These are phyloP conservation scores for Lates calcarifer DNA, from an alignment of 2,113 vertebrate genomes.

Conservation along the genomic window DNA sequence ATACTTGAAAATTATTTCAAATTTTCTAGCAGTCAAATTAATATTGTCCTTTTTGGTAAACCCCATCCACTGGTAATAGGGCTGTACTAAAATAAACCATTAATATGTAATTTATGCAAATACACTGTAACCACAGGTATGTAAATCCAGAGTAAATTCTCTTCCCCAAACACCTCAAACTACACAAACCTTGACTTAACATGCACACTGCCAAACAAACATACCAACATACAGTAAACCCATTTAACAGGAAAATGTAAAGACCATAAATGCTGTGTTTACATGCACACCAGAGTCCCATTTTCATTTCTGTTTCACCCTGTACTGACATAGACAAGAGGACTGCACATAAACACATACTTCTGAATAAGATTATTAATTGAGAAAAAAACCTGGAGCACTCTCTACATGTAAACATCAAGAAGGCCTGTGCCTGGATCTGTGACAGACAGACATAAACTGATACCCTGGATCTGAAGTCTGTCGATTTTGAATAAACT, in stretches of 20 bases:
- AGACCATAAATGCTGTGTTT: conserved; percentile 20
- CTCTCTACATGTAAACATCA: conserved; percentile 20
- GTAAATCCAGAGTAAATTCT: not conserved
- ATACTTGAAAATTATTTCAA: not conserved
- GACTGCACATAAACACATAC: not conserved
- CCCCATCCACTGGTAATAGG: conserved; percentile 5
- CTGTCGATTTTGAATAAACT: not conserved
- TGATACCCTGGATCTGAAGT: not conserved
- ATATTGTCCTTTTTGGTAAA: conserved; percentile 16
- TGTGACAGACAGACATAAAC: no score
- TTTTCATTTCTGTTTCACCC: not conserved
- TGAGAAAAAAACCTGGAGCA: conserved; percentile 2
- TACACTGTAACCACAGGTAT: not conserved
- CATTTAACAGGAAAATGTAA: conserved; percentile 4
- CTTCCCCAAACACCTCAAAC: not conserved
- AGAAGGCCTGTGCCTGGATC: no score
- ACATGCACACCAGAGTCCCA: conserved; percentile 37
- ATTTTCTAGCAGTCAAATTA: not conserved
- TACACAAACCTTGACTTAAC: conserved; percentile 6
- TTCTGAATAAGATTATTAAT: conserved; percentile 19
- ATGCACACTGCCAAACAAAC: conserved; percentile 44
- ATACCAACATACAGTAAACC: not conserved
- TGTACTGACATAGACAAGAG: not conserved
- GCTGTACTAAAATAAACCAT: not conserved
- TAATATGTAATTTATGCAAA: not conserved